phyloP scores from a whole-genome alignment of 2,797 vertebrate genomes.

The Petrocephalus sullivani region DNA sequence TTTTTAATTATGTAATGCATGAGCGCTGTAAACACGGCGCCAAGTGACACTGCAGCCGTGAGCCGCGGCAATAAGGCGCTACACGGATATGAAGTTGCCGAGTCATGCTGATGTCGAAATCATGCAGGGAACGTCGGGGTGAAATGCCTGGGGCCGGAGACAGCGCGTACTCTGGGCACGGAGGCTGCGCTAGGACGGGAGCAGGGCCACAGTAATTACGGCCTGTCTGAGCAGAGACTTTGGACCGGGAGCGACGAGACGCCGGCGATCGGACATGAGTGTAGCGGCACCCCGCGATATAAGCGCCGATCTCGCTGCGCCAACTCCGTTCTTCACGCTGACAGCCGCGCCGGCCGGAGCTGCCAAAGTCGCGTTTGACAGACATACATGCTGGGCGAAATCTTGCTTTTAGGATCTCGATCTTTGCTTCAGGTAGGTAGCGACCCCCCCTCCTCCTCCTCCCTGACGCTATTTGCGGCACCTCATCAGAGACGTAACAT shows the following conservation, averaged over 20 bases:
- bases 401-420: not conserved
- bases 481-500: not conserved
- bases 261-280: not conserved
- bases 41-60: not conserved
- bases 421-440: slow-evolving; percentile 15
- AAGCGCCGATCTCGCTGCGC: not conserved
- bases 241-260: not conserved
- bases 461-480: not conserved
- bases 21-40: not conserved
- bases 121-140: slow-evolving; percentile 26
- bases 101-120: slow-evolving; percentile 59
- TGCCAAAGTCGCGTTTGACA: not conserved
- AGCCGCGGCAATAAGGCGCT: not conserved
- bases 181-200: not conserved
- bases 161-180: not conserved
- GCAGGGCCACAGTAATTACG: not conserved
- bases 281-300: not conserved
- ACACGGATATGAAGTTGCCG: slow-evolving; percentile 45
- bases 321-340: not conserved
- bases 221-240: not conserved
- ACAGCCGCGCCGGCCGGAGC: not conserved
- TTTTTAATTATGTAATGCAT: not conserved
- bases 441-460: not conserved
- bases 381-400: not conserved
- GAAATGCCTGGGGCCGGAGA: slow-evolving; percentile 37